These are phyloP conservation scores for Zeugodacus cucurbitae DNA, from an alignment of 1,140 invertebrate genomes.

Conservation along the genomic window DNA sequence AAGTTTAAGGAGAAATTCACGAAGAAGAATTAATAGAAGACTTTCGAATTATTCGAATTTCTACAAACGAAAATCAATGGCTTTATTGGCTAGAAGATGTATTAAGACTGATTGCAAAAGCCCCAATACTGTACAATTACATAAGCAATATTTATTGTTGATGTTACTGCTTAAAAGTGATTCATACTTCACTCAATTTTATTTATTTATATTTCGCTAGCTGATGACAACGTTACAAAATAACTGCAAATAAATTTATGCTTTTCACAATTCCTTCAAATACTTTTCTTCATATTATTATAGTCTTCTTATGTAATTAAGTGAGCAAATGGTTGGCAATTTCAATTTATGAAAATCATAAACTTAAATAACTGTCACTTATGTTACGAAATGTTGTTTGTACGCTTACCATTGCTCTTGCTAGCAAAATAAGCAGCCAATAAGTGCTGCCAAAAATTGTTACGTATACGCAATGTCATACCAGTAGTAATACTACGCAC, in stretches of 20 bases:
- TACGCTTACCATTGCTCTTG: background rate
- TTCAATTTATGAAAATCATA: background rate
- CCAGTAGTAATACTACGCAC: background rate
- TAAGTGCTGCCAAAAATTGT: background rate
- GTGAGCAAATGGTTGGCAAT: background rate
- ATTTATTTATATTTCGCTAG: no score
- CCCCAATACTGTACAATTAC: no score
- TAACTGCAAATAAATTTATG: background rate
- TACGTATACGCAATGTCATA: conserved; percentile 24
- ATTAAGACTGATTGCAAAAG: no score
- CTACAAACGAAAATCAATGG: no score
- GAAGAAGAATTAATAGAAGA: no score
- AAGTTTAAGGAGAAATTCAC: no score
- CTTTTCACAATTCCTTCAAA: background rate
- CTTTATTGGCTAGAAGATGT: no score
- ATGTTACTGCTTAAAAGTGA: no score
- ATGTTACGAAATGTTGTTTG: background rate
- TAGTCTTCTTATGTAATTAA: background rate
- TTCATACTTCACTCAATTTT: no score
- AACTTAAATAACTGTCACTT: background rate
- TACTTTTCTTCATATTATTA: background rate
- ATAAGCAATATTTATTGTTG: no score
- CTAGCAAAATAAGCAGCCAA: background rate
- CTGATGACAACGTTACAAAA: background rate
- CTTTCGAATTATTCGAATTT: no score